Evolutionary conservation across 2,888 invertebrate species (phyloP).

Genomic region (Leptothorax acervorum): DNA sequence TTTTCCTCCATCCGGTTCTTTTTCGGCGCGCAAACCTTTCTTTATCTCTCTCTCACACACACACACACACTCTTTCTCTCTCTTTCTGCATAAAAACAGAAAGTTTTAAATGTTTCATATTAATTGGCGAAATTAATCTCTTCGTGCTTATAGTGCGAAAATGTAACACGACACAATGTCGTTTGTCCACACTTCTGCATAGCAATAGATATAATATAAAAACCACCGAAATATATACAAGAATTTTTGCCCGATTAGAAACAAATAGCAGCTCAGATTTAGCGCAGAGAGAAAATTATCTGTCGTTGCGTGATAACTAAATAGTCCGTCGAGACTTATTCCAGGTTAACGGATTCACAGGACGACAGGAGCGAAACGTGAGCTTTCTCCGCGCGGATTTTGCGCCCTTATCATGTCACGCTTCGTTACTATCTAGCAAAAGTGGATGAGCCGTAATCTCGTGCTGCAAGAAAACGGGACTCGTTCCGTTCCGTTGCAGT

Average conservation of each 20-base stretch:
- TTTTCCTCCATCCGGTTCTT: background rate
- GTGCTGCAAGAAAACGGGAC: constrained; percentile 37
- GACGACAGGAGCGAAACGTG: constrained; percentile 16
- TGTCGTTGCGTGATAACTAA: background rate
- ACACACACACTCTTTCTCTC: background rate
- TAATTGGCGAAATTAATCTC: constrained; percentile 16
- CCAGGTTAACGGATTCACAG: constrained; percentile 27
- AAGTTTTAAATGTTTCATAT: background rate
- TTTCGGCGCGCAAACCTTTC: background rate
- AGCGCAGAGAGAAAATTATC: constrained; percentile 6
- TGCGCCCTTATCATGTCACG: constrained; percentile 47
- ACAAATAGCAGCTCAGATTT: constrained; percentile 2
- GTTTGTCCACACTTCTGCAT: background rate
- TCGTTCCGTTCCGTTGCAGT: constrained; percentile 14
- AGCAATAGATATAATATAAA: background rate
- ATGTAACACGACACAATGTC: background rate
- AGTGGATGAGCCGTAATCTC: constrained; percentile 49
- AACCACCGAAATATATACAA: background rate
- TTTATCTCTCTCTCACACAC: background rate
- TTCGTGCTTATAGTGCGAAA: background rate
- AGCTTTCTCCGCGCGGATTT: constrained; percentile 39
- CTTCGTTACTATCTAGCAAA: constrained; percentile 46
- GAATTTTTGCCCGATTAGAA: background rate
- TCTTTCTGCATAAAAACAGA: background rate
- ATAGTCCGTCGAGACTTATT: background rate